Evolutionary conservation across 2,888 invertebrate species (phyloP), one percentile per base, ranked within the genome.

Genomic region (Hymenopus coronatus): DNA sequence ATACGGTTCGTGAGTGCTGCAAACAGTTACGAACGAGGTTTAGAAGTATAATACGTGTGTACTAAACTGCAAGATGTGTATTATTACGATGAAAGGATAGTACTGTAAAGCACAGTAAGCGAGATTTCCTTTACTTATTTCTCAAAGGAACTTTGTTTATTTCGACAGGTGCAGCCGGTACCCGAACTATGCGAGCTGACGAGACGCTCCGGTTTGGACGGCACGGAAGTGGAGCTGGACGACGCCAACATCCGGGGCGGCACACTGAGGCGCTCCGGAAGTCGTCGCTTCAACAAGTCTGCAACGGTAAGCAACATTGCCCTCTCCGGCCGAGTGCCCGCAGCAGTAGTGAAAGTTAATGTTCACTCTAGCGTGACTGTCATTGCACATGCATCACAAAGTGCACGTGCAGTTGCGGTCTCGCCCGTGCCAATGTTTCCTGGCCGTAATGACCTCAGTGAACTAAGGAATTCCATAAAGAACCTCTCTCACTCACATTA

Each of bases 171-270:
- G 90, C 98, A 98, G 94, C 98, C 98, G 83, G 98, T 98, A 91
- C 97, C 98, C 0, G 98, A 99, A 94, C 94, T 99, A 91, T 97
- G 97, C 91, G 98, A 99, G 93, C 93, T 98, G 91, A 98, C 97
- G 90, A 95, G 97, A 91, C 95, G 98, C 88, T 97, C 95, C 33
- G 94, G 94, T 84, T 95, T 95, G 91, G 97, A 97, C 92, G 97
- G 97, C 1, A 94, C 94, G 83, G 94, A 95, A 91, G 95, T 97
- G 33, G 95, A 96, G 86, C 94, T 97, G 87, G 96, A 96, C 82
- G 96, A 96, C 91, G 95, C 95, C 83, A 95, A 95, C 91, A 95
- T 95, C 89, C 94, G 94, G 90, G 94, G 97, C 84, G 98, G 98
- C 88, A 98, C 98, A 2, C 94, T 98, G 90, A 96, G 97, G 92